These are phyloP conservation scores for Cherax destructor DNA, from an alignment of 1,140 invertebrate species.

Conservation along the genomic window DNA sequence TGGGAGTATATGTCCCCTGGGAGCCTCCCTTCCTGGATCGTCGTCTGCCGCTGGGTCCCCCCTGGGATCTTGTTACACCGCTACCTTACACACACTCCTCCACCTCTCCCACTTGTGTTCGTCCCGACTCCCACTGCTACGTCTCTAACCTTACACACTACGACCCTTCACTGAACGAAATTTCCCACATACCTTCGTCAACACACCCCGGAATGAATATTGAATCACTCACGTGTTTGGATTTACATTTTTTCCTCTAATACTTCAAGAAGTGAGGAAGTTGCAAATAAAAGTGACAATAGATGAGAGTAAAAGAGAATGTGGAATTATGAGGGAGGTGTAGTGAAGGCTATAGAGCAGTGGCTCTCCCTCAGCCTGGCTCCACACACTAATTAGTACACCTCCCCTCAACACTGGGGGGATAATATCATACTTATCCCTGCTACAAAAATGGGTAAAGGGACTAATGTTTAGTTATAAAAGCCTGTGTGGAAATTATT, in stretches of 20 bases:
- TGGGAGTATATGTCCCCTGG: constrained; percentile 20
- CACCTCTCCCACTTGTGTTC: constrained; percentile 23
- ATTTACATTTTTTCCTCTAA: constrained; percentile 43
- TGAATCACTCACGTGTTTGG: constrained; percentile 54
- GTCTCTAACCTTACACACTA: neutral
- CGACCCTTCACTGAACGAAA: constrained; percentile 9
- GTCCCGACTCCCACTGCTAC: neutral
- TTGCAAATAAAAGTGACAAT: constrained; percentile 43
- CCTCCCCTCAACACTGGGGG: no score
- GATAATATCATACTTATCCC: no score
- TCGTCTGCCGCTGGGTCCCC: constrained; percentile 42
- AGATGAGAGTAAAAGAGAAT: constrained; percentile 20
- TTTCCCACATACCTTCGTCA: constrained; percentile 11
- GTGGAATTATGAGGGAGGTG: neutral
- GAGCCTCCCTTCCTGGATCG: constrained; percentile 47
- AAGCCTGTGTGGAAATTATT: no score
- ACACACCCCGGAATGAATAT: constrained; percentile 35
- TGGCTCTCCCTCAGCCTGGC: no score
- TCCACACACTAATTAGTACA: no score
- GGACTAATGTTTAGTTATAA: no score
- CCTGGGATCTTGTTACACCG: constrained; percentile 57
- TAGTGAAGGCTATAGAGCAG: no score
- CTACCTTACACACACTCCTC: constrained; percentile 32
- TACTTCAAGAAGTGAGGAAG: constrained; percentile 34
- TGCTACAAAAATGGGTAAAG: no score